Conservation (phyloP, 2,888 invertebrate species). For the Gortyna flavago region DNA sequence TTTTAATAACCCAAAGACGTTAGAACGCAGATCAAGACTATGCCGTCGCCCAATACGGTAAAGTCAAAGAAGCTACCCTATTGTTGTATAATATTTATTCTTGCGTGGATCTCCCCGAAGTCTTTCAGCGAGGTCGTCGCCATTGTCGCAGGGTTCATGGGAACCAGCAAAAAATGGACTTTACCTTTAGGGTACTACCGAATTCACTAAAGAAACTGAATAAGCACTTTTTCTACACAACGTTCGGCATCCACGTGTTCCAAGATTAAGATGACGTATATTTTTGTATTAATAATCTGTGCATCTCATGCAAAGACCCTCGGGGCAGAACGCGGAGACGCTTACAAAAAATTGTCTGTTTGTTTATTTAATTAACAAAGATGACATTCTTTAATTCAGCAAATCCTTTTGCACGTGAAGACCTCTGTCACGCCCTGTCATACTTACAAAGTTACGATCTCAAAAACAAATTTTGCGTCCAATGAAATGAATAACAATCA, state of each 20-base stretch:
- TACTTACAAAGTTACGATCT: slow-evolving; percentile 9
- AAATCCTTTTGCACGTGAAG: slow-evolving; percentile 49
- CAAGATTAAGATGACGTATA: slow-evolving; percentile 79
- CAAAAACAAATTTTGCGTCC: slow-evolving; percentile 14
- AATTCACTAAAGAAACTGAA: slow-evolving; percentile 85
- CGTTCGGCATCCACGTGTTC: slow-evolving; percentile 86
- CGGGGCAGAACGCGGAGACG: slow-evolving; percentile 37
- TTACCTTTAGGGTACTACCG: slow-evolving; percentile 82
- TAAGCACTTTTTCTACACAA: slow-evolving; percentile 86
- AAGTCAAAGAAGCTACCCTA: slow-evolving; percentile 89
- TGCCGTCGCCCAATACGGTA: slow-evolving; percentile 56
- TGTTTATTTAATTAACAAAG: slow-evolving; percentile 69
- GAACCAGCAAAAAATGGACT: slow-evolving; percentile 88
- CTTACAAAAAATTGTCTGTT: slow-evolving; percentile 60
- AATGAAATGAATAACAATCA: too few relatives aligned
- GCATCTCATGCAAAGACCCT: slow-evolving; percentile 75
- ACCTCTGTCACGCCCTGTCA: slow-evolving; percentile 21
- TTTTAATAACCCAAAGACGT: neutral
- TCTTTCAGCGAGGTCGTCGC: slow-evolving; percentile 87
- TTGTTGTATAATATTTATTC: slow-evolving; percentile 89
- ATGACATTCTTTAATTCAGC: slow-evolving; percentile 38
- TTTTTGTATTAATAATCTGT: slow-evolving; percentile 81
- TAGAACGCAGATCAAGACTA: slow-evolving; percentile 71
- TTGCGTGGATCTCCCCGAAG: slow-evolving; percentile 86
- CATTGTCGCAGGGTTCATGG: slow-evolving; percentile 89